A percentile compares a stretch with the other conserved stretches of the same genome.
Conservation (phyloP, 2,888 invertebrate species). For the Agonopterix subpropinquella region DNA sequence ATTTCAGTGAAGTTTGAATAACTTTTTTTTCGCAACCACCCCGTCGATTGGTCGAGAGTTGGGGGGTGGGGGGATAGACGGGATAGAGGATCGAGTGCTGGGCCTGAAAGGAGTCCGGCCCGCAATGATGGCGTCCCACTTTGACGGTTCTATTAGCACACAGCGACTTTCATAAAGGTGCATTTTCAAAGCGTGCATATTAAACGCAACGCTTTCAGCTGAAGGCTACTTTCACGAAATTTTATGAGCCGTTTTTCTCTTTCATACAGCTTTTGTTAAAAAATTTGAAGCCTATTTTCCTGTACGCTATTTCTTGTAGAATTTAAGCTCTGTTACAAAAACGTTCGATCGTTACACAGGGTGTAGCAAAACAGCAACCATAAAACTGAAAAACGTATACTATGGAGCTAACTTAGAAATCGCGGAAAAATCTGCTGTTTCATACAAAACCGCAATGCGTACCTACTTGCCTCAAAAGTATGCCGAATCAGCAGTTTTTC, state of each 20-base stretch:
- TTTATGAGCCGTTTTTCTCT: neutral
- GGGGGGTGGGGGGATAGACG: neutral
- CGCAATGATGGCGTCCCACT: constrained; percentile 28
- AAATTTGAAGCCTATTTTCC: neutral
- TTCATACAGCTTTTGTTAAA: neutral
- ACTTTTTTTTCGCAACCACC: constrained; percentile 5
- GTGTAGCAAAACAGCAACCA: too few relatives aligned
- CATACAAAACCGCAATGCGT: too few relatives aligned
- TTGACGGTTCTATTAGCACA: constrained; percentile 37
- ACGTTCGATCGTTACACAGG: too few relatives aligned
- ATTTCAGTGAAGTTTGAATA: constrained; percentile 9
- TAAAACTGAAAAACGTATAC: too few relatives aligned
- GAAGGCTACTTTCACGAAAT: constrained; percentile 14
- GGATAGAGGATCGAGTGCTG: neutral
- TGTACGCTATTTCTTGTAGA: too few relatives aligned
- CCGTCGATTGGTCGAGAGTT: neutral
- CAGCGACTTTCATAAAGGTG: constrained; percentile 37
- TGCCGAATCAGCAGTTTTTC: too few relatives aligned
- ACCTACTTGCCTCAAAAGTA: too few relatives aligned
- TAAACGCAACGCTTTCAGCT: constrained; percentile 35
- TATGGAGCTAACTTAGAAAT: too few relatives aligned
- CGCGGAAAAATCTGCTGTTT: too few relatives aligned
- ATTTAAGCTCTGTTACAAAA: too few relatives aligned
- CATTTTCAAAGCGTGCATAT: constrained; percentile 47
- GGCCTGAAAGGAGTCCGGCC: constrained; percentile 20